Evolutionary conservation across 2,888 invertebrate species (phyloP), one percentile per base, ranked within the genome.

Genomic region (Volucella bombylans): DNA sequence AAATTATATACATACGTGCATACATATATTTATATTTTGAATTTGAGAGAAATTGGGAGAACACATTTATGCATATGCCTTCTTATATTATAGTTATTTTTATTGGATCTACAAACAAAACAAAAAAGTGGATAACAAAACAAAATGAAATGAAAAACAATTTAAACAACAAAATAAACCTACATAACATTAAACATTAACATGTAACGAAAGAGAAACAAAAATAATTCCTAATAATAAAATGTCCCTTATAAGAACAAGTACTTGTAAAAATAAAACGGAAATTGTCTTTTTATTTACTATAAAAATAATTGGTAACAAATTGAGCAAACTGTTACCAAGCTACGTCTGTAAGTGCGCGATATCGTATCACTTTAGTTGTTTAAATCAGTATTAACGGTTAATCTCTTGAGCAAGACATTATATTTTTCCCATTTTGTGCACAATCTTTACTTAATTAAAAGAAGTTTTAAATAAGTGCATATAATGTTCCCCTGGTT

Each of bases 81-180:
- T 85, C 68, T 76, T 68, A 71, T 71, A 80, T 73, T 80, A 72
- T 76, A 85, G 74, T 85, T 81, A 85, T 85, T 85, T 85, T 85
- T 85, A 76, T 85, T 79, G 61, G 39, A 81, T 67, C 71, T 71
- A 81, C 68, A 81, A 76, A 85, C 62, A 23, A 23, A 23, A 23
- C 18, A 23, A 23, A 23, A 23, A 23, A 23, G 18, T 23, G 18
- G 18, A 23, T 55, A 71, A 23, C 55, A 23, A 62, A 71, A 23
- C 55, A 67, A 47, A 68, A 43, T 59, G 55, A 67, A 61, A 72
- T 15, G 49, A 14, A 49, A 2, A n/a, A 49, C 49, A 49, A n/a
- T 49, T 14, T 49, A 49, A 49, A 14, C 12, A 49, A 49, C 8
- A 49, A 49, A 49, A 15, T 6, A 49, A 49, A 15, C 6, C 6